These are phyloP conservation scores for Myiagra hebetior DNA, from an alignment of 2,113 vertebrate genomes.

Conservation along the genomic window DNA sequence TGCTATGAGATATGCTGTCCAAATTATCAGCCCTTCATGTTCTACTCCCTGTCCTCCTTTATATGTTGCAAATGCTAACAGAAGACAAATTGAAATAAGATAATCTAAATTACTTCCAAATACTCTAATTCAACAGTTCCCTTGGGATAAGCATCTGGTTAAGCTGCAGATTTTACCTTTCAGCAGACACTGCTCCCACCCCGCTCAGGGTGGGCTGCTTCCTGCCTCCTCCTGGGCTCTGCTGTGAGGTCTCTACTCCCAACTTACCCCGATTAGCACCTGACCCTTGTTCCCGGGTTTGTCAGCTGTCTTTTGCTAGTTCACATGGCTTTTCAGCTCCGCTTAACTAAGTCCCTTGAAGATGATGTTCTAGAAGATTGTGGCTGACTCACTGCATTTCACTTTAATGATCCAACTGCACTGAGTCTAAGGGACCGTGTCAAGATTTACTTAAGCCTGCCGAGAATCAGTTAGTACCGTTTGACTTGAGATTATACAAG, in stretches of 20 bases:
- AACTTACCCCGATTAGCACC: neutral
- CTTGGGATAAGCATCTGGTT: neutral
- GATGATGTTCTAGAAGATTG: neutral
- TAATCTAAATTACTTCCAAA: neutral
- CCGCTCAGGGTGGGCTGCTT: neutral
- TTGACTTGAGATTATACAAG: neutral
- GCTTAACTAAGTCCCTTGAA: neutral
- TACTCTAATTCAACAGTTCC: neutral
- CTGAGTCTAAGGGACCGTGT: neutral
- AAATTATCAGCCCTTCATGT: neutral
- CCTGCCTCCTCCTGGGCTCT: neutral
- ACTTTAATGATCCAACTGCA: neutral
- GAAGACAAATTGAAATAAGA: neutral
- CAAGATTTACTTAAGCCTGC: constrained; percentile 29
- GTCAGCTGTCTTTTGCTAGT: neutral
- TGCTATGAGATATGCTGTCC: neutral
- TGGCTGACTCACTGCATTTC: neutral
- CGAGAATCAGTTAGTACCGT: neutral
- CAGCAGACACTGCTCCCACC: neutral
- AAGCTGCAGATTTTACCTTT: neutral
- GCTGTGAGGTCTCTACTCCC: neutral
- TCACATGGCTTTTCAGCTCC: neutral
- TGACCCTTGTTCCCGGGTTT: neutral
- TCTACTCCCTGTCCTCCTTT: neutral
- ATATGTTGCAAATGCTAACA: neutral